Evolutionary conservation across 2,113 vertebrate genomes (phyloP), one percentile per base, ranked within the genome.

Genomic region (Odontesthes bonariensis): DNA sequence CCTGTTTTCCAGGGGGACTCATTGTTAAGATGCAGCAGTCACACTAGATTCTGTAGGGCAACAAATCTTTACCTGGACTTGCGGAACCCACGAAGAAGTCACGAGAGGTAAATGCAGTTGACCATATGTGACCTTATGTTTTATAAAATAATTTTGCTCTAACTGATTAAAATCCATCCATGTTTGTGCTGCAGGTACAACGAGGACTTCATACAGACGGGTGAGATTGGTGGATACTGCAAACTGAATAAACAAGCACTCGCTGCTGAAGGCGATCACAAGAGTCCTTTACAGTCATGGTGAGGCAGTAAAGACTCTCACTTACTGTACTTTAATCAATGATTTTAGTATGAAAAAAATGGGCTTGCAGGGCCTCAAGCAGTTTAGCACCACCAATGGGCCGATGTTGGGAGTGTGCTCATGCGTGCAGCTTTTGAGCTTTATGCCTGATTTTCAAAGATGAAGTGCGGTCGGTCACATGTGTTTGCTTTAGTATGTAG

Each of bases 221-320:
- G 96, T 13, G 94, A 98, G 84, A 95, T 99, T 27, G 98, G 98
- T 16, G 98, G 98, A 55, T 89, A 83, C 27, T 99, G 98, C 82
- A 82, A 87, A 35, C 94, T 99, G 1, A 88, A 96, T 2, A 65
- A 87, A 62, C 68, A 12, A 27, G 90, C 86, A 0, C 91, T 99
- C 76, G 75, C 90, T 69, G 94, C 95, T 40, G 95, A 96, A 87
- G 96, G 97, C 81, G 93, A 97, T 0, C 97, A 97, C 75, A 99
- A 97, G 89, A 99, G 98, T 87, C 98, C 98, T 33, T 91, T 99
- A 56, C 98, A 99, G 81, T 99, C 98, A 71, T 99, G 98, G 98
- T 99, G 92, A 95, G 94, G 4, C 53, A 20, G 8, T 31, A 44
- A 49, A 52, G 20, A 42, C 47, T 42, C 23, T 42, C 9, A 32